phyloP scores from a whole-genome alignment of 2,888 invertebrate genomes.

The Meiosimyza decipiens region DNA sequence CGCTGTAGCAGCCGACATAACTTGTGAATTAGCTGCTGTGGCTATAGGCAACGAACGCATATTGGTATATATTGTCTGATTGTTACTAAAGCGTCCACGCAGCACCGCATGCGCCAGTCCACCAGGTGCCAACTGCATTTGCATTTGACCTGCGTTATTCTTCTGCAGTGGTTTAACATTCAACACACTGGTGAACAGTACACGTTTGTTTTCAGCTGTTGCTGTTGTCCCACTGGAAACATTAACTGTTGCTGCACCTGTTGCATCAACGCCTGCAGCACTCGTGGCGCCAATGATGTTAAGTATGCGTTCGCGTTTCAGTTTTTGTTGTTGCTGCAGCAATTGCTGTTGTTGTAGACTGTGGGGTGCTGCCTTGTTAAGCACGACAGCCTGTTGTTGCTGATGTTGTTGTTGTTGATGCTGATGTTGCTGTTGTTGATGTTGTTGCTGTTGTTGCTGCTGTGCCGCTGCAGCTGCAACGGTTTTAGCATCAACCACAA shows the following conservation, averaged over 20 bases:
- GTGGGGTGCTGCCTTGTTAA: slow-evolving; percentile 52
- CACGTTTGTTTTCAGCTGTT: slow-evolving; percentile 51
- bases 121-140: slow-evolving; percentile 60
- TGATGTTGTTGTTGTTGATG: slow-evolving; percentile 42
- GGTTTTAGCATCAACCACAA: slow-evolving; percentile 49
- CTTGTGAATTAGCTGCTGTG: slow-evolving; percentile 51
- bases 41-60: slow-evolving; percentile 58
- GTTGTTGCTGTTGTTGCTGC: slow-evolving; percentile 40
- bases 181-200: slow-evolving; percentile 63
- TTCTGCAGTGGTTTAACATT: slow-evolving; percentile 63
- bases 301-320: slow-evolving; percentile 55
- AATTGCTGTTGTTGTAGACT: slow-evolving; percentile 43
- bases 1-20: slow-evolving; percentile 38
- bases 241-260: slow-evolving; percentile 28
- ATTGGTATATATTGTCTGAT: slow-evolving; percentile 58
- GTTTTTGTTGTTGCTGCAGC: slow-evolving; percentile 55
- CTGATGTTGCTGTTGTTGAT: slow-evolving; percentile 34
- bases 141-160: slow-evolving; percentile 63
- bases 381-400: slow-evolving; percentile 55
- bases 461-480: slow-evolving; percentile 36
- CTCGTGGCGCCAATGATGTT: slow-evolving; percentile 51
- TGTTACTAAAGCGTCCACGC: slow-evolving; percentile 59
- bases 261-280: slow-evolving; percentile 36
- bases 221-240: slow-evolving; percentile 31
- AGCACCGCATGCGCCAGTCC: slow-evolving; percentile 58